Evolutionary conservation across 2,888 invertebrate genomes (phyloP), one percentile per base, ranked within the genome.

Genomic region (Clanis bilineata): DNA sequence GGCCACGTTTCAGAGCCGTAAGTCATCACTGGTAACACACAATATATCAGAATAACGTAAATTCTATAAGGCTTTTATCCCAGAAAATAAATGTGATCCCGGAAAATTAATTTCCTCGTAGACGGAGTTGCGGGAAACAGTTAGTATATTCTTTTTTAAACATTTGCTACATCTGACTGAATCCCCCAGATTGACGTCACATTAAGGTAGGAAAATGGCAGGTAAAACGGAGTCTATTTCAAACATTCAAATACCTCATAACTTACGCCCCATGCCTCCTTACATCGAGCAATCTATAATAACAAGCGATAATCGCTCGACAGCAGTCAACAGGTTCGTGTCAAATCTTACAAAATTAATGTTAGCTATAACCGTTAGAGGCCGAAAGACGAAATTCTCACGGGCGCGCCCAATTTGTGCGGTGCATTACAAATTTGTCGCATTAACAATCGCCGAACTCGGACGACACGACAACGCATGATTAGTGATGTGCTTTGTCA

Each of bases 391-490:
- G 66, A 71, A 75, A 74, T 85, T 90, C 89, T 82, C 90, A 88
- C 86, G 86, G 79, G 74, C 81, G 79, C 79, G 76, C 82, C 84
- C 77, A 79, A 77, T 74, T 65, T 70, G 66, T 61, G 64, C 44
- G 68, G 64, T 69, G 74, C 74, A 82, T 83, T 83, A 82, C 80
- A 67, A 85, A 87, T 90, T 88, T 88, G 88, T 89, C 88, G 80
- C 83, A 80, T 85, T 80, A 70, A 67, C 64, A 70, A 68, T 68
- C 64, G 63, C 61, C 56, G 54, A 55, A 60, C 61, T 59, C 44
- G 57, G 66, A 63, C 58, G 62, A 67, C 62, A 63, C 61, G 60
- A 51, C 32, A 32, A 57, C 57, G 62, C 62, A 59, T 64, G 10
- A 54, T 32, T 41, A 61, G 47, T 28, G 56, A 43, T 43, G 25